Evolutionary conservation across 2,888 invertebrate species (phyloP).

Genomic region (Anticlea derivata): DNA sequence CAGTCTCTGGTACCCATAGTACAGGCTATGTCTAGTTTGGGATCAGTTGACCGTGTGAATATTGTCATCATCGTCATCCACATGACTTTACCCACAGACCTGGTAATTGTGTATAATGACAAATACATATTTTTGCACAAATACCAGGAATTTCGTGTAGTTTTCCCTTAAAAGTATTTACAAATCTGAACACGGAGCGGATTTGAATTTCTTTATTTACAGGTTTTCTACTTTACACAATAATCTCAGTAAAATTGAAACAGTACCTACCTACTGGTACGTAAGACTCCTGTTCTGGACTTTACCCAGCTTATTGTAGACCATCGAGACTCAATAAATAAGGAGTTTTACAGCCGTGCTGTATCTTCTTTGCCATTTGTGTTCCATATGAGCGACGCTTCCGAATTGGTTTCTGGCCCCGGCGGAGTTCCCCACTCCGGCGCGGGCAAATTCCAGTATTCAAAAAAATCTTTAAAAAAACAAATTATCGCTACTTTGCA

Average conservation of each 20-base stretch:
- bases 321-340: constrained; percentile 43
- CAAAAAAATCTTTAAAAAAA: too few species aligned
- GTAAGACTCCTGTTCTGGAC: constrained; percentile 28
- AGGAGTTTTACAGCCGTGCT: constrained; percentile 43
- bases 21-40: too few species aligned
- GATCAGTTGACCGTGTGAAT: too few species aligned
- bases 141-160: background rate
- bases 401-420: constrained; percentile 44
- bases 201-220: constrained; percentile 25
- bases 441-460: constrained; percentile 43
- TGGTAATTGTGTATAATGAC: too few species aligned
- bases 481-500: too few species aligned
- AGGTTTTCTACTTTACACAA: constrained; percentile 23
- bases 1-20: too few species aligned
- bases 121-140: too few species aligned
- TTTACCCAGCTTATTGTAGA: constrained; percentile 37
- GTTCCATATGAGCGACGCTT: constrained; percentile 44
- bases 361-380: constrained; percentile 38
- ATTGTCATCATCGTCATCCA: too few species aligned
- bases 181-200: constrained; percentile 13
- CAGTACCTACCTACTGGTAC: constrained; percentile 24
- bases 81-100: too few species aligned
- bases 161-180: constrained; percentile 7
- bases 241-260: constrained; percentile 32
- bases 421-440: constrained; percentile 32